Conservation (phyloP, 2,113 vertebrate species). For the Lethenteron camtschaticum region DNA sequence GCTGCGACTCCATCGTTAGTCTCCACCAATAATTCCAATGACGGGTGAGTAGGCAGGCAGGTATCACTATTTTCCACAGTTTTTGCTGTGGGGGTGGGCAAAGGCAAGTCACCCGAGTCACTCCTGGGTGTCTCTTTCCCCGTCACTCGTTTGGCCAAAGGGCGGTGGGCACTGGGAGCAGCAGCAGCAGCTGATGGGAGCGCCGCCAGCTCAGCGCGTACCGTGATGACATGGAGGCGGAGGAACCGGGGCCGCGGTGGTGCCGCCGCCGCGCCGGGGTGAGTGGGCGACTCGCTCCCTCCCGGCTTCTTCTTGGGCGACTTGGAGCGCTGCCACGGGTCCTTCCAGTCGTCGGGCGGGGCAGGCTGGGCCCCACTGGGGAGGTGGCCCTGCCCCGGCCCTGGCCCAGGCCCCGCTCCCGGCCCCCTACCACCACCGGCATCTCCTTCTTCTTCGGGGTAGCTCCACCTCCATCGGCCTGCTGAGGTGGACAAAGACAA, state of each 20-base stretch:
- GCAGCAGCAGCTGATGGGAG: not conserved
- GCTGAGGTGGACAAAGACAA: slow-evolving; percentile 11
- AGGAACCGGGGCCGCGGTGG: slow-evolving; percentile 50
- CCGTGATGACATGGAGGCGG: slow-evolving; percentile 71
- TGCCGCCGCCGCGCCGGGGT: slow-evolving; percentile 30
- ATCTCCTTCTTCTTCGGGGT: slow-evolving; percentile 48
- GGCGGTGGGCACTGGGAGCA: not conserved
- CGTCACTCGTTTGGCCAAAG: too few species aligned
- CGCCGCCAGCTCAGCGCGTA: slow-evolving; percentile 13
- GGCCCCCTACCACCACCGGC: not conserved
- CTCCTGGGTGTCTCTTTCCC: too few species aligned
- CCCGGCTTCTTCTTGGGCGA: slow-evolving; percentile 69
- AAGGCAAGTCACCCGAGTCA: too few species aligned
- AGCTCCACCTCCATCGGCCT: slow-evolving; percentile 23
- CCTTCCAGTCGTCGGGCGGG: slow-evolving; percentile 74
- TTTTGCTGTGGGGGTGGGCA: too few species aligned
- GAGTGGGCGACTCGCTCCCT: slow-evolving; percentile 42
- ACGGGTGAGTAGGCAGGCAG: too few species aligned
- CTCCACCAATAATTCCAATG: too few species aligned
- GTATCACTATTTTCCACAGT: too few species aligned
- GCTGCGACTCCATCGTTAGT: too few species aligned
- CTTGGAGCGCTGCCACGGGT: slow-evolving; percentile 92
- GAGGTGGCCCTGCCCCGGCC: too few species aligned
- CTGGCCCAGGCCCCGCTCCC: too few species aligned
- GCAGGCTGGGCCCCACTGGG: too few species aligned